Percentiles rank a stretch among this genome's conserved stretches.
Conservation (phyloP, 2,888 invertebrate genomes). For the Trichopria drosophilae region DNA sequence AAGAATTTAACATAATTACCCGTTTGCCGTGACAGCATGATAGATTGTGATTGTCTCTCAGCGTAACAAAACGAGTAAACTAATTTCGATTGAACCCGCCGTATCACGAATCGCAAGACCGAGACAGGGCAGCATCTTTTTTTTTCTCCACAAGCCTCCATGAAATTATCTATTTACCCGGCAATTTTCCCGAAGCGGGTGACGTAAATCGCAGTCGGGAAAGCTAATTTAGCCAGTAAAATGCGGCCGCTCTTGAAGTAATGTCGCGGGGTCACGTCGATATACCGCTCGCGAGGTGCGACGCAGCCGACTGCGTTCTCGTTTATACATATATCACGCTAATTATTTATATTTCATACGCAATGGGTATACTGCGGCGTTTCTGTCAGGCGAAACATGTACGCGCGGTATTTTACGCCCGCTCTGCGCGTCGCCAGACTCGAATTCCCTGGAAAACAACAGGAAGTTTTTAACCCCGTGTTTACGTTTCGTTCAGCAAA, state of each 20-base stretch:
- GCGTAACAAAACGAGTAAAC: too few species aligned
- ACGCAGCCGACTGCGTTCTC: constrained; percentile 37
- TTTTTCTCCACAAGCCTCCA: too few species aligned
- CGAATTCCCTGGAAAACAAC: too few species aligned
- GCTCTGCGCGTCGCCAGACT: constrained; percentile 20
- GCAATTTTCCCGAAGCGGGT: constrained; percentile 37
- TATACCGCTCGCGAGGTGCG: constrained; percentile 37
- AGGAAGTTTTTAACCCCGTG: too few species aligned
- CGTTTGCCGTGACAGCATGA: too few species aligned
- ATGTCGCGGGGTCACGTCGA: constrained; percentile 47
- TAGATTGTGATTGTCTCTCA: too few species aligned
- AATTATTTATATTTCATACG: constrained; percentile 53
- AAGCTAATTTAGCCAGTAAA: constrained; percentile 51
- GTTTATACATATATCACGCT: constrained; percentile 47
- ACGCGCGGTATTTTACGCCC: too few species aligned
- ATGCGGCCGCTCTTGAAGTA: constrained; percentile 48
- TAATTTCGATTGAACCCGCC: background rate
- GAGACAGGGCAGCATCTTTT: too few species aligned
- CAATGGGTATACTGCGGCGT: constrained; percentile 10
- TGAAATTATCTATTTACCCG: constrained; percentile 42
- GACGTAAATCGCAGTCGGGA: constrained; percentile 46
- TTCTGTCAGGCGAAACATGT: too few species aligned
- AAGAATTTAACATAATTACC: too few species aligned
- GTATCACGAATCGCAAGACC: constrained; percentile 9
- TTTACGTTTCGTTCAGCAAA: too few species aligned